Evolutionary conservation across 2,113 vertebrate genomes (phyloP), one percentile per base, ranked within the genome.

Genomic region (Pseudorasbora parva): DNA sequence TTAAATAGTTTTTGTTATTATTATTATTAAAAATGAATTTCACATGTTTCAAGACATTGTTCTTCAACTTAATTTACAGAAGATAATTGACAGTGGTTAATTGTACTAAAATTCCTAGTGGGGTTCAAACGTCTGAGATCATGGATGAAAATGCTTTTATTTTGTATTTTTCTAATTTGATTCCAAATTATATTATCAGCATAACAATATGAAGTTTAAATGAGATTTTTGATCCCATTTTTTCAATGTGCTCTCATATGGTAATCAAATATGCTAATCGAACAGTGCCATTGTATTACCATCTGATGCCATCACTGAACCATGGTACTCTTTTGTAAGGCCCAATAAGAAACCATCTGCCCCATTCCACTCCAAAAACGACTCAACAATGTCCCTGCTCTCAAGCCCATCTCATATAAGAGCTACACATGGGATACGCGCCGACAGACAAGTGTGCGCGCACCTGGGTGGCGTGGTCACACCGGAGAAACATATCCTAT

Each of bases 401-500:
- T 56, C 25, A 41, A 77, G 37, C 19, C 51, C 74, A 74, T 64
- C 15, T 2, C n/a, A 8, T 79, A 66, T 66, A 66, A 54, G 47
- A 51, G 30, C 51, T 81, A 68, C 79, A 43, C 60, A 78, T 10
- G 68, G 82, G 68, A 84, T 88, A 80, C 57, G 83, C 66, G 82
- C 83, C 87, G 88, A 82, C 74, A 79, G 81, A 84, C 80, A 76
- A 87, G 88, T 78, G 86, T 77, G 73, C 77, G 86, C 85, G 54
- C 33, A 60, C 84, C 88, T 83, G 88, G 84, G 87, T 91, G 82
- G 86, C 71, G 81, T 77, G 87, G 89, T 92, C 92, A 88, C 78
- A 77, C 87, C 68, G 66, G 85, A 88, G 91, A 92, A 90, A 85
- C 89, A 59, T 75, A 85, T 79, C 85, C 85, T 88, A 87, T 88